These are phyloP conservation scores for Florisuga fusca DNA, from an alignment of 2,797 vertebrate species.

Conservation along the genomic window DNA sequence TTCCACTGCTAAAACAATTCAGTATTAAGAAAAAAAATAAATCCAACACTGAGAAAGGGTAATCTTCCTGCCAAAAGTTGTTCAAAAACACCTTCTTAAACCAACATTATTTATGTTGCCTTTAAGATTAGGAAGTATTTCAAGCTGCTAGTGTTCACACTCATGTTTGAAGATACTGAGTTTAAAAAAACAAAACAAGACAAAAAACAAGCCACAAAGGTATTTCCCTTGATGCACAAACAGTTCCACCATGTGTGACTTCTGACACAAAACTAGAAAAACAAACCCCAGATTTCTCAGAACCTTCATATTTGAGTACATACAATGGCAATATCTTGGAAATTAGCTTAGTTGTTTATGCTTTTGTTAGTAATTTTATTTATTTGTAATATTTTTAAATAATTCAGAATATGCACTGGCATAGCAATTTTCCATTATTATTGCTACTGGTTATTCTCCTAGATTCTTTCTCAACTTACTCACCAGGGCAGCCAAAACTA, in stretches of 20 bases:
- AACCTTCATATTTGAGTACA: background rate
- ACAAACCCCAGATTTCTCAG: background rate
- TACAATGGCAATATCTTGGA: fast-evolving
- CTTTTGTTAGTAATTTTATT: background rate
- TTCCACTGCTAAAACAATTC: background rate
- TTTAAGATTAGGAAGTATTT: background rate
- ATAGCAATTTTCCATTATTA: background rate
- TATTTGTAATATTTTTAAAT: background rate
- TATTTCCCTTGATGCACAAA: background rate
- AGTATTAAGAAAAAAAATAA: background rate
- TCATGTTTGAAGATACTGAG: background rate
- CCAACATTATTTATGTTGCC: background rate
- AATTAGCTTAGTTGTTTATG: background rate
- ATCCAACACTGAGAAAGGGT: background rate
- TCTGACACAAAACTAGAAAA: background rate
- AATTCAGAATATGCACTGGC: background rate
- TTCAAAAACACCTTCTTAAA: background rate
- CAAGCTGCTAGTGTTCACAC: background rate
- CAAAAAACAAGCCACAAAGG: background rate
- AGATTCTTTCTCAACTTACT: background rate
- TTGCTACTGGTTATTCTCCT: background rate
- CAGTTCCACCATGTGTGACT: background rate
- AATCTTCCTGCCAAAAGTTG: background rate
- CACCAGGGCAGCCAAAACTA: background rate
- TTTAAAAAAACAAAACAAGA: background rate